Percentiles rank a stretch among this genome's conserved stretches.
These are phyloP conservation scores for Quiscalus mexicanus DNA, from an alignment of 2,113 vertebrate species.

Conservation along the genomic window DNA sequence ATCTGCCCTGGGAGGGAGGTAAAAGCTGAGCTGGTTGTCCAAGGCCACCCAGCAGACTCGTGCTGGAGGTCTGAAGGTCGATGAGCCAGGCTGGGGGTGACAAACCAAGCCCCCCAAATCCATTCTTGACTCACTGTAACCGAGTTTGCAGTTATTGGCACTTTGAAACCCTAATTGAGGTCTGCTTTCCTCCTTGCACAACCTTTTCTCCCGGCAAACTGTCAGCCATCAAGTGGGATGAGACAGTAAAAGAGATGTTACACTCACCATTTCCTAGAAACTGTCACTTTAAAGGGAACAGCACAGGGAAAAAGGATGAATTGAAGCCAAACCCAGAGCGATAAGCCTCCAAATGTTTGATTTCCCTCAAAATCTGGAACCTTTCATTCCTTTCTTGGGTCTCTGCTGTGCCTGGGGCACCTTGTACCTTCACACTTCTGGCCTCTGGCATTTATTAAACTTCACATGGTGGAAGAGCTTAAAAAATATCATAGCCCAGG, in stretches of 20 bases:
- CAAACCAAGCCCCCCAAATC: neutral
- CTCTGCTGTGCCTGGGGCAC: neutral
- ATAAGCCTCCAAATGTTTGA: constrained; percentile 41
- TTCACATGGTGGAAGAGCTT: neutral
- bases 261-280: constrained; percentile 34
- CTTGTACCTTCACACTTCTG: neutral
- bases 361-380: constrained; percentile 20
- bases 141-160: constrained; percentile 15
- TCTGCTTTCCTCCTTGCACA: constrained; percentile 6
- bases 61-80: neutral
- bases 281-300: constrained; percentile 45
- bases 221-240: constrained; percentile 10
- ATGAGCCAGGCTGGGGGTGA: neutral
- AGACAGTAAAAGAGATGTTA: neutral
- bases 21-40: neutral
- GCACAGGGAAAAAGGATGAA: neutral
- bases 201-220: constrained; percentile 15
- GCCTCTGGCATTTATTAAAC: neutral
- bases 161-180: neutral
- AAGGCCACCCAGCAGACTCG: neutral
- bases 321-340: neutral
- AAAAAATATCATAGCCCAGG: neutral
- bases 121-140: neutral
- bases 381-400: neutral
- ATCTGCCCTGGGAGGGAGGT: neutral